phyloP scores from a whole-genome alignment of 2,113 vertebrate species.

The Larimichthys polyactis region DNA sequence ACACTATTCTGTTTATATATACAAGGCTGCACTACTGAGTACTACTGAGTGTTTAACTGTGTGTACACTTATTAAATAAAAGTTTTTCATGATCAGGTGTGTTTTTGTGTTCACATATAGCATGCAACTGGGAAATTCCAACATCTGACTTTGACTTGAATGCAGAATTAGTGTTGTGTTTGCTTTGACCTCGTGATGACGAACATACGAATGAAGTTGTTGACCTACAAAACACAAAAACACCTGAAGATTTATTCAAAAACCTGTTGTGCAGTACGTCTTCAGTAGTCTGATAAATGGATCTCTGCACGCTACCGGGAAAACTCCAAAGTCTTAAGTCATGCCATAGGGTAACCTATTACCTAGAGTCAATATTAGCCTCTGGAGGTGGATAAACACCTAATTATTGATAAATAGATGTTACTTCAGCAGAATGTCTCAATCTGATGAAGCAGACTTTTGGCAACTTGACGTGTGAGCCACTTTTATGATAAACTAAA shows the following conservation, averaged over 20 bases:
- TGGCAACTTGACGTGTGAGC: not conserved
- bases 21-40: too few relatives aligned
- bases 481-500: not conserved
- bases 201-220: not conserved
- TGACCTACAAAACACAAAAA: not conserved
- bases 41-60: too few relatives aligned
- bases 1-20: too few relatives aligned
- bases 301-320: not conserved
- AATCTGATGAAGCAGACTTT: not conserved
- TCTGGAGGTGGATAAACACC: not conserved
- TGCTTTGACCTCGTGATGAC: not conserved
- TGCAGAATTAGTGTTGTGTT: not conserved
- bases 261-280: constrained; percentile 8
- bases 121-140: too few relatives aligned
- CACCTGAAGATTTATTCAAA: not conserved
- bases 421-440: not conserved
- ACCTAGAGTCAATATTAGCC: constrained; percentile 43
- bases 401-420: rapidly evolving
- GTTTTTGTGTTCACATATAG: too few relatives aligned
- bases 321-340: not conserved
- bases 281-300: not conserved
- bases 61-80: too few relatives aligned
- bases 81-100: too few relatives aligned
- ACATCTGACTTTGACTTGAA: too few relatives aligned
- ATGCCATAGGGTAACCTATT: too few relatives aligned